A percentile compares a stretch with the other conserved stretches of the same genome.
phyloP scores from a whole-genome alignment of 1,140 invertebrate species.

The Nephotettix cincticeps region DNA sequence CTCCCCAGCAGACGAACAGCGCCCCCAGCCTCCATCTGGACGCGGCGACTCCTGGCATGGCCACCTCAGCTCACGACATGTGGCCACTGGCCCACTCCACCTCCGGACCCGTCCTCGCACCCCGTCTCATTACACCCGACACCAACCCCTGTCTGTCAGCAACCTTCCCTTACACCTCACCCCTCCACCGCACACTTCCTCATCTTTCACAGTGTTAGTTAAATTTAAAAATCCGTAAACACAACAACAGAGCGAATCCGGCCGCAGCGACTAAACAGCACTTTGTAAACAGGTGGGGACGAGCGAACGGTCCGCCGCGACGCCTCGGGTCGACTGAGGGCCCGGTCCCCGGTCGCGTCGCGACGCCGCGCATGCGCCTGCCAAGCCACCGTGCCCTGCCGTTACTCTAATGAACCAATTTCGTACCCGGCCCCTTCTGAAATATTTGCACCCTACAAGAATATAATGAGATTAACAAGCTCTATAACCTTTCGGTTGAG shows the following conservation, averaged over 20 bases:
- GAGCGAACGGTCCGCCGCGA: neutral
- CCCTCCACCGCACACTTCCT: neutral
- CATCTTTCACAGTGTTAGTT: neutral
- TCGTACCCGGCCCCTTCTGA: neutral
- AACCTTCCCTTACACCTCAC: neutral
- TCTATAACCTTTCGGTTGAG: too few relatives aligned
- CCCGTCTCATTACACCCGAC: neutral
- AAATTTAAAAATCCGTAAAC: neutral
- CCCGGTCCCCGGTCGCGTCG: neutral
- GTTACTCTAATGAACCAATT: conserved; percentile 9
- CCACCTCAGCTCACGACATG: neutral
- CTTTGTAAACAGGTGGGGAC: neutral
- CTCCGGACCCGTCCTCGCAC: neutral
- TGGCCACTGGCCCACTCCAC: neutral
- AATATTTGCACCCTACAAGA: neutral
- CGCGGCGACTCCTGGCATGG: neutral
- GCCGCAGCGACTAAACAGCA: neutral
- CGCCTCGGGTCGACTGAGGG: neutral
- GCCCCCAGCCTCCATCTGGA: conserved; percentile 24
- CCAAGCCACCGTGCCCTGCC: neutral
- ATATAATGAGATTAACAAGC: neutral
- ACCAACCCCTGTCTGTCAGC: neutral
- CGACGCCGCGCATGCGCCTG: too few relatives aligned
- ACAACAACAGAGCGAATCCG: too few relatives aligned
- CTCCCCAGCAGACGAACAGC: conserved; percentile 26